Conservation (phyloP, 2,797 vertebrate species). For the Psittacula echo region DNA sequence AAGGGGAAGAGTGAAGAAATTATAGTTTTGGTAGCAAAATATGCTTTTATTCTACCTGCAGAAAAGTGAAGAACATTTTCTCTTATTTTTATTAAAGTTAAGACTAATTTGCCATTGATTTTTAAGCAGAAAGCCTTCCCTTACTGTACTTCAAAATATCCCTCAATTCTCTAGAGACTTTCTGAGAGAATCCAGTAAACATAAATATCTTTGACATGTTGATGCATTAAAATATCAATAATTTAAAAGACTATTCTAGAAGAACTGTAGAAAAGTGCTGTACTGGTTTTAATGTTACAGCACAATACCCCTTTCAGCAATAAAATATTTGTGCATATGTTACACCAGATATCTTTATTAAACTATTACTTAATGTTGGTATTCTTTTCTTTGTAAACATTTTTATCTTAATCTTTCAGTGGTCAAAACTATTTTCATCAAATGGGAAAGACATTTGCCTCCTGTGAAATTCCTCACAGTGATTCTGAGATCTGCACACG, state of each 20-base stretch:
- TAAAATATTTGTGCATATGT: conserved; percentile 3
- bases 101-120: conserved; percentile 9
- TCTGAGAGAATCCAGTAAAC: neutral
- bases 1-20: neutral
- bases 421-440: neutral
- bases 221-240: conserved; percentile 48
- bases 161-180: neutral
- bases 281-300: neutral
- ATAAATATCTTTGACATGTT: conserved; percentile 16
- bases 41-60: neutral
- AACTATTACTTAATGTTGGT: neutral
- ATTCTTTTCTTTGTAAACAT: neutral
- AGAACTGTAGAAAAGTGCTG: neutral
- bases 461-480: neutral
- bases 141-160: neutral
- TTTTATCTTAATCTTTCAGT: neutral
- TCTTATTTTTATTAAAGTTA: neutral
- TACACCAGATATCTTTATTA: neutral
- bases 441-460: neutral
- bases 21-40: neutral
- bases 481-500: neutral
- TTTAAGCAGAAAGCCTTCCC: conserved; percentile 3
- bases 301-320: neutral
- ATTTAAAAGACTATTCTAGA: conserved; percentile 17
- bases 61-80: neutral